phyloP scores from a whole-genome alignment of 2,797 vertebrate genomes.

The Gymnothorax javanicus region DNA sequence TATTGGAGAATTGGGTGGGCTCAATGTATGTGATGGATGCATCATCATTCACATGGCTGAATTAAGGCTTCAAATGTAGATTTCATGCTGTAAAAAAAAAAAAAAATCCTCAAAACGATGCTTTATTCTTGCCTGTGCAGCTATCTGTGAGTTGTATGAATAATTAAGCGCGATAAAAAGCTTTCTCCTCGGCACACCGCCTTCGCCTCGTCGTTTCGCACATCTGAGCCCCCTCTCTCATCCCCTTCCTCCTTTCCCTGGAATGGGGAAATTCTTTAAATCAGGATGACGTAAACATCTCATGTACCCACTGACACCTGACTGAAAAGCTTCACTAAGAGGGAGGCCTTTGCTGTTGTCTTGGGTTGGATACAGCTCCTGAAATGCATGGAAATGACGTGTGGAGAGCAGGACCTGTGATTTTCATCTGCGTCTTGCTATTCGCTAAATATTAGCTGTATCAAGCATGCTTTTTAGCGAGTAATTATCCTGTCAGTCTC shows the following conservation, averaged over 20 bases:
- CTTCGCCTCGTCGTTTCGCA: neutral
- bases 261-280: neutral
- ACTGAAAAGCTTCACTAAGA: constrained; percentile 16
- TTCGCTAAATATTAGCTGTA: neutral
- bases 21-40: neutral
- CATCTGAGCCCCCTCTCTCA: neutral
- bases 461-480: neutral
- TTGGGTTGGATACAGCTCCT: neutral
- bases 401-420: neutral
- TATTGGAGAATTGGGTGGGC: neutral
- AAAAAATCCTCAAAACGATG: neutral
- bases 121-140: neutral
- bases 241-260: neutral
- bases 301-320: constrained; percentile 7
- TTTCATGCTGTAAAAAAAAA: neutral
- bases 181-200: neutral
- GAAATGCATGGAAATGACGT: neutral
- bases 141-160: neutral
- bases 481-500: neutral
- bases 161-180: constrained; percentile 2
- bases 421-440: too few relatives aligned
- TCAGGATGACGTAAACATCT: constrained; percentile 28
- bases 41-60: neutral
- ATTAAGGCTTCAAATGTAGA: neutral
- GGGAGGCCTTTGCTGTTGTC: constrained; percentile 1